Evolutionary conservation across 2,888 invertebrate species (phyloP).

Genomic region (Sinodicranocentrus sp.): DNA sequence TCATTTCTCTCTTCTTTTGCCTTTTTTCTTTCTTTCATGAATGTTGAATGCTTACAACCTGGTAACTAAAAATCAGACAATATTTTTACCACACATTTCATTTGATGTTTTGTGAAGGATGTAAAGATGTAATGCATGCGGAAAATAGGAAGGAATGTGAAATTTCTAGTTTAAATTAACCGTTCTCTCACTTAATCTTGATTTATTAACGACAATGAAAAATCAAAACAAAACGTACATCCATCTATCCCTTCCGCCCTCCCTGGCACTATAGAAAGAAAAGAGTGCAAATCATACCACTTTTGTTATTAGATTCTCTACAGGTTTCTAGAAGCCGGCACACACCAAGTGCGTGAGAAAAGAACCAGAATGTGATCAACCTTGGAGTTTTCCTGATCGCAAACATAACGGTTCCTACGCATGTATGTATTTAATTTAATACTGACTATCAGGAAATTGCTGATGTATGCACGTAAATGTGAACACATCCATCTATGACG

Average conservation of each 20-base stretch:
- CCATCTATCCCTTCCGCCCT: neutral
- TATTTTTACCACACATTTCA: too few species aligned
- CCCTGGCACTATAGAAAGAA: slow-evolving; percentile 4
- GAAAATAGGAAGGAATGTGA: slow-evolving; percentile 52
- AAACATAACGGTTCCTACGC: slow-evolving; percentile 1
- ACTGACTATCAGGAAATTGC: neutral
- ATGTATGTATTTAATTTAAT: too few species aligned
- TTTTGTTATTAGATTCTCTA: neutral
- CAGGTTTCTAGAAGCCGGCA: neutral
- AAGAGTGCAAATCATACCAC: neutral
- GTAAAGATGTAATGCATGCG: slow-evolving; percentile 7
- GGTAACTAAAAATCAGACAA: too few species aligned
- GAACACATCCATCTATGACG: too few species aligned
- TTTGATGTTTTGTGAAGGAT: neutral
- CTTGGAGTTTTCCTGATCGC: neutral
- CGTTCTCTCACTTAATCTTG: slow-evolving; percentile 61
- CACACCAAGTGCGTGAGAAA: neutral
- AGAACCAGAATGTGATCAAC: neutral
- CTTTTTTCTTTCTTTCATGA: too few species aligned
- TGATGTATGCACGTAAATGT: too few species aligned
- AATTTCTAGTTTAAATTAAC: slow-evolving; percentile 66
- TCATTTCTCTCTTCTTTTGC: slow-evolving; percentile 30
- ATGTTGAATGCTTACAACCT: too few species aligned
- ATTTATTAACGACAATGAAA: slow-evolving; percentile 59
- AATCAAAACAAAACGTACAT: slow-evolving; percentile 34